A percentile compares a stretch with the other conserved stretches of the same genome.
These are phyloP conservation scores for Brachylomia viminalis DNA, from an alignment of 2,888 invertebrate genomes.

Conservation along the genomic window DNA sequence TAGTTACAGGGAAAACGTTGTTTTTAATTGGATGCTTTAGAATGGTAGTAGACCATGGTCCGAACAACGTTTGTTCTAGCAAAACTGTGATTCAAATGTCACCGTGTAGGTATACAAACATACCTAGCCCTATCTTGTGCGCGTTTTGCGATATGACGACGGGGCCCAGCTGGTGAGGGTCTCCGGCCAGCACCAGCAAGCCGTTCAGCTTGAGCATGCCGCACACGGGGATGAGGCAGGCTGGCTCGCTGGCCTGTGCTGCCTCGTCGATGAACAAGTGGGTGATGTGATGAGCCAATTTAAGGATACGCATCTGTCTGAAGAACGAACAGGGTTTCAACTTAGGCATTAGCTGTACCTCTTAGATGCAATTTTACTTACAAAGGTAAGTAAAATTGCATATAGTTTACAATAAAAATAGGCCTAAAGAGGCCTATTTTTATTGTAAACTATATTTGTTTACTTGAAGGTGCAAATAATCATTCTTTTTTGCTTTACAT, in stretches of 20 bases:
- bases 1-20: too few species aligned
- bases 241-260: constrained; percentile 96
- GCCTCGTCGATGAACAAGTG: constrained; percentile 97
- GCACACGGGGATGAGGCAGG: constrained; percentile 93
- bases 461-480: neutral
- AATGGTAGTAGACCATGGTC: too few species aligned
- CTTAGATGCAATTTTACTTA: too few species aligned
- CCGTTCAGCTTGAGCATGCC: constrained; percentile 88
- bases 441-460: neutral
- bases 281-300: constrained; percentile 88
- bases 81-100: too few species aligned
- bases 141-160: constrained; percentile 92
- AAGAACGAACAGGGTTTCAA: neutral
- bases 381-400: too few species aligned
- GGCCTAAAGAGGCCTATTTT: neutral
- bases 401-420: too few species aligned
- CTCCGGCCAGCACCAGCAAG: constrained; percentile 92
- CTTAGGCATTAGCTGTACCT: neutral
- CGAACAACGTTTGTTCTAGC: too few species aligned
- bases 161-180: constrained; percentile 97
- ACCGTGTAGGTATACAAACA: too few species aligned
- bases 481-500: neutral
- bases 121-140: constrained; percentile 90
- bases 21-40: too few species aligned
- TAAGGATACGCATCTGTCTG: constrained; percentile 3